A percentile compares a stretch with the other conserved stretches of the same genome.
Evolutionary conservation across 2,888 invertebrate genomes (phyloP).

Genomic region (Oscheius sp.): DNA sequence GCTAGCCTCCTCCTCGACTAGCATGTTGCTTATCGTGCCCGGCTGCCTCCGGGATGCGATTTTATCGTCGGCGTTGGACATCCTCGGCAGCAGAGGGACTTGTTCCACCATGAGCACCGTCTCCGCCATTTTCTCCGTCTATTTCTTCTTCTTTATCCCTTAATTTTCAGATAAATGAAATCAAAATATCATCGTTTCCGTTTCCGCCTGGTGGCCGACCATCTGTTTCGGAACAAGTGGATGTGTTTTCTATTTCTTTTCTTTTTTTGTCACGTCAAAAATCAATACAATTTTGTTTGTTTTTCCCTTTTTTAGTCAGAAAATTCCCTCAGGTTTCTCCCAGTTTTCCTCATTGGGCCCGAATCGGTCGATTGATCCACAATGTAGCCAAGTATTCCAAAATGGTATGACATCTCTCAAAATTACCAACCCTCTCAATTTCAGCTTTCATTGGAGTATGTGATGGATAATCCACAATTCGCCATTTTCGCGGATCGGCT

Average conservation of each 20-base stretch:
- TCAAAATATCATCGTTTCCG: neutral
- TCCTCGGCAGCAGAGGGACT: too few species aligned
- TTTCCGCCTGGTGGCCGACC: neutral
- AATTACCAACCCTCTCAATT: neutral
- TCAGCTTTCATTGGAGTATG: slow-evolving; percentile 46
- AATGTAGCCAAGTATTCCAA: slow-evolving; percentile 44
- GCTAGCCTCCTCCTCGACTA: neutral
- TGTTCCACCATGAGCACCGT: neutral
- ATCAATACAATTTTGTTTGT: slow-evolving; percentile 14
- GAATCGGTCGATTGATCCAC: slow-evolving; percentile 44
- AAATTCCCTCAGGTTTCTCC: slow-evolving; percentile 20
- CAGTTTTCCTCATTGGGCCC: slow-evolving; percentile 34
- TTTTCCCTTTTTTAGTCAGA: neutral
- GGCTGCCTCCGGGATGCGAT: slow-evolving; percentile 29
- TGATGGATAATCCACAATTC: slow-evolving; percentile 43
- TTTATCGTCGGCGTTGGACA: neutral
- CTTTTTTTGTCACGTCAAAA: neutral
- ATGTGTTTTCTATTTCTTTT: neutral
- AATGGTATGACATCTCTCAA: slow-evolving; percentile 32
- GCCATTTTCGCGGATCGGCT: slow-evolving; percentile 38
- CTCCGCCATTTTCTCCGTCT: too few species aligned
- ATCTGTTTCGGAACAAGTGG: slow-evolving; percentile 2
- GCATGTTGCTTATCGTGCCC: slow-evolving; percentile 10
- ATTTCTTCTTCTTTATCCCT: neutral
- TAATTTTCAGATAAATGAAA: slow-evolving; percentile 12